phyloP scores from a whole-genome alignment of 64 coral and sea anemone species.

The Montipora foliosa region DNA sequence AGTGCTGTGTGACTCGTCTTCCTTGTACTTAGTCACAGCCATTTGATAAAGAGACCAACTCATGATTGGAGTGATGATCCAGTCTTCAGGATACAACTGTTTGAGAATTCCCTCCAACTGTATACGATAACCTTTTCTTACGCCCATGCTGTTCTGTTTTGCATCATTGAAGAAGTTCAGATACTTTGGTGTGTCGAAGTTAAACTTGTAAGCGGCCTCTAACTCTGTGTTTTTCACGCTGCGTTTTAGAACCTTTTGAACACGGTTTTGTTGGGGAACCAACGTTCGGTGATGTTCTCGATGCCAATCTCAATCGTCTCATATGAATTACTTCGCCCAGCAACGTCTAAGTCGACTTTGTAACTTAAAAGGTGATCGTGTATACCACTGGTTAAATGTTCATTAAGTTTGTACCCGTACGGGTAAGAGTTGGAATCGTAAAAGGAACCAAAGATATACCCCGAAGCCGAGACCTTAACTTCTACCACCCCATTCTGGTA shows the following conservation, averaged over 20 bases:
- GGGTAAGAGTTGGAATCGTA: constrained; percentile 17
- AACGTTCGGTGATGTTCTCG: constrained; percentile 60
- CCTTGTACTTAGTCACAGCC: constrained; percentile 65
- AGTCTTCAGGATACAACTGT: constrained; percentile 75
- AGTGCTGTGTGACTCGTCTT: constrained; percentile 65
- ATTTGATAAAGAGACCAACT: constrained; percentile 79
- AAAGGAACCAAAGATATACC: constrained; percentile 48
- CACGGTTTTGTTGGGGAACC: constrained; percentile 35
- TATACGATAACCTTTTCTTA: constrained; percentile 64
- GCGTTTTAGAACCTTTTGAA: constrained; percentile 61
- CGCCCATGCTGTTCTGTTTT: constrained; percentile 60
- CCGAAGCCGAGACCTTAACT: constrained; percentile 56
- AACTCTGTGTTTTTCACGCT: constrained; percentile 53
- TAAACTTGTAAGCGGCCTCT: constrained; percentile 68
- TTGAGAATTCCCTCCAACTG: constrained; percentile 47
- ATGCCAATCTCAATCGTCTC: constrained; percentile 71
- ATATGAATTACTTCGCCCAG: constrained; percentile 47
- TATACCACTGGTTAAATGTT: constrained; percentile 44
- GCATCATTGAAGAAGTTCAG: constrained; percentile 65
- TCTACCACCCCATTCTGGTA: constrained; percentile 69
- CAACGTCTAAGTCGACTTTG: constrained; percentile 67
- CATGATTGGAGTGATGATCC: constrained; percentile 58
- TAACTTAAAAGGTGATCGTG: constrained; percentile 71
- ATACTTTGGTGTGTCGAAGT: constrained; percentile 68
- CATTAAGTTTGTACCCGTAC: constrained; percentile 39